A percentile compares a stretch with the other conserved stretches of the same genome.
Evolutionary conservation across 2,888 invertebrate species (phyloP).

Genomic region (Lepidochrysops patricia): DNA sequence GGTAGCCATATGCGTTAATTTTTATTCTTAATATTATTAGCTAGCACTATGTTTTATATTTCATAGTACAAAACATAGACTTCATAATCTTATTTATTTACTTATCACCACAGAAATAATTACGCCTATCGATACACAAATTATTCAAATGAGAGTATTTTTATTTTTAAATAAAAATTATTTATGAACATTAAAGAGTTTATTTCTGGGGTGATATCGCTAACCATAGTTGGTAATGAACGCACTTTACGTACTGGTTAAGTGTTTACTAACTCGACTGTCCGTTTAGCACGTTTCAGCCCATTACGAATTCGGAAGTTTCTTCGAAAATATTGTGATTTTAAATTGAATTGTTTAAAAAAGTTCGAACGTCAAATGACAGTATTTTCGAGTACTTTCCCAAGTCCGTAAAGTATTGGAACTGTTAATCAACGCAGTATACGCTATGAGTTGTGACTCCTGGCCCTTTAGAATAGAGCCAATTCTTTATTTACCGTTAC

Average conservation of each 20-base stretch:
- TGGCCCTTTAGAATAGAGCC: too few species aligned
- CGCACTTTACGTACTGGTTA: background rate
- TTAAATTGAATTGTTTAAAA: too few species aligned
- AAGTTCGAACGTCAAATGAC: too few species aligned
- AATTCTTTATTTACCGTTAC: too few species aligned
- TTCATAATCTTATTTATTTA: conserved; percentile 44
- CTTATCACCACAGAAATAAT: conserved; percentile 46
- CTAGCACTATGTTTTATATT: conserved; percentile 47
- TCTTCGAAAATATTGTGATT: too few species aligned
- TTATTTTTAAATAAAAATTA: conserved; percentile 62
- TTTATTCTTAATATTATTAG: conserved; percentile 19
- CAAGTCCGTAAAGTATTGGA: too few species aligned
- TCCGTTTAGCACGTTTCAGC: background rate
- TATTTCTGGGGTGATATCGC: conserved; percentile 33
- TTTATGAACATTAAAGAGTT: conserved; percentile 48
- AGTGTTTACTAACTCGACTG: background rate
- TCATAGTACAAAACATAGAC: conserved; percentile 69
- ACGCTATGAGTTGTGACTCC: too few species aligned
- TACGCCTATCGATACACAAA: conserved; percentile 46
- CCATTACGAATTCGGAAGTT: too few species aligned
- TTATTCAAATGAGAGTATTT: conserved; percentile 56
- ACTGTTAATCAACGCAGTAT: too few species aligned
- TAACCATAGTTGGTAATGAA: conserved; percentile 4
- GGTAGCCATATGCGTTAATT: background rate
- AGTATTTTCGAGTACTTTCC: too few species aligned